Conservation (phyloP, 2,888 invertebrate species). For the Lycocerus yunnanus region DNA sequence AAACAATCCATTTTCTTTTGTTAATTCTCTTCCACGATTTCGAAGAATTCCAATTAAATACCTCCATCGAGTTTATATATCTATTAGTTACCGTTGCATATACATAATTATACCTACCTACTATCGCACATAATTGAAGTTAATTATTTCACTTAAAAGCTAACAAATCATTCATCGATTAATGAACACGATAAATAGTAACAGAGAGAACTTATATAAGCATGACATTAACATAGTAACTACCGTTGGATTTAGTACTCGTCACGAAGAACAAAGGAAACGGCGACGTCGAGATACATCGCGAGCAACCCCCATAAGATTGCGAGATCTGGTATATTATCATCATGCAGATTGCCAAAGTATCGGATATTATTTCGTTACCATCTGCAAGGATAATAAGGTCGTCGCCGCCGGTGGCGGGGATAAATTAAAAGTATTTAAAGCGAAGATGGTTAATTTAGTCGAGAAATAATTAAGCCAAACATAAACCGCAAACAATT, state of each 20-base stretch:
- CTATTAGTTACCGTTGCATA: background rate
- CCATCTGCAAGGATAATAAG: no score
- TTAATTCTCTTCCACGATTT: background rate
- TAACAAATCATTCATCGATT: slow-evolving; percentile 30
- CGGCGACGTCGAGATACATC: slow-evolving; percentile 11
- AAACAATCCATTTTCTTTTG: background rate
- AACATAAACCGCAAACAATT: slow-evolving; percentile 24
- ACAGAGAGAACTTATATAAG: slow-evolving; percentile 19
- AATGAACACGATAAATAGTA: slow-evolving; percentile 28
- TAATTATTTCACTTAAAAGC: slow-evolving; percentile 20
- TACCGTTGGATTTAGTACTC: slow-evolving; percentile 14
- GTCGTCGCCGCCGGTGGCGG: no score
- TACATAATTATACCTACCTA: background rate
- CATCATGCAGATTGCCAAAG: no score
- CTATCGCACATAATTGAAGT: slow-evolving; percentile 16
- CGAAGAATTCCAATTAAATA: background rate
- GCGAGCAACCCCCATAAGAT: no score
- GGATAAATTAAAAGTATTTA: slow-evolving; percentile 8
- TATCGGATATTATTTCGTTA: no score
- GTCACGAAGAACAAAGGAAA: slow-evolving; percentile 24
- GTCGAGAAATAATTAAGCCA: slow-evolving; percentile 23
- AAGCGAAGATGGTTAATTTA: slow-evolving; percentile 17
- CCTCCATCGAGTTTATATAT: background rate
- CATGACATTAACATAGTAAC: slow-evolving; percentile 21
- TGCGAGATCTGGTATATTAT: no score